Percentiles rank a stretch among this genome's conserved stretches.
These are phyloP conservation scores for Psilopsiagon aurifrons DNA, from an alignment of 2,113 vertebrate genomes.

Conservation along the genomic window DNA sequence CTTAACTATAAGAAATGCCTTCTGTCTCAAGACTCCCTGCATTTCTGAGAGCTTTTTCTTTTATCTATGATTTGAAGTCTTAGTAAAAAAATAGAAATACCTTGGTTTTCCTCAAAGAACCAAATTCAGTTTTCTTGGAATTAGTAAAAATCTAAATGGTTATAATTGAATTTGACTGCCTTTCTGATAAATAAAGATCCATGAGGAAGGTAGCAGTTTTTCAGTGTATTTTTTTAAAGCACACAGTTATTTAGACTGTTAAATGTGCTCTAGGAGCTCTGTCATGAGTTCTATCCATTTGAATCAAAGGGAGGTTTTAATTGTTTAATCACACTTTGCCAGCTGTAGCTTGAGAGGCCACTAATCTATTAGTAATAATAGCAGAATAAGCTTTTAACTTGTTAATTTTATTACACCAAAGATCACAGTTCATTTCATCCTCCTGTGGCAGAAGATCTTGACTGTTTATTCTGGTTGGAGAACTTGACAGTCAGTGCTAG, in stretches of 20 bases:
- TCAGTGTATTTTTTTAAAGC: neutral
- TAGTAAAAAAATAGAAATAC: neutral
- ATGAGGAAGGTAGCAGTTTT: neutral
- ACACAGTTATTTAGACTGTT: neutral
- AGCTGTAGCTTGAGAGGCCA: neutral
- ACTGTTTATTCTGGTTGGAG: slow-evolving; percentile 13
- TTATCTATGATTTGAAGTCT: neutral
- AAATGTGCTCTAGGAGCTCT: neutral
- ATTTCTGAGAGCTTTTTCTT: neutral
- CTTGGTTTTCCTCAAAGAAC: neutral
- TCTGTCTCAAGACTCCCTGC: neutral
- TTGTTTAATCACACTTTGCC: neutral
- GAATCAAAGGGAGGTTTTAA: neutral
- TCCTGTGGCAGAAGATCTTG: neutral
- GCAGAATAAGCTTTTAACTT: slow-evolving; percentile 7
- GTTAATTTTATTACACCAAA: neutral
- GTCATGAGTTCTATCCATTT: neutral
- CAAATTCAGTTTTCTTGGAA: neutral
- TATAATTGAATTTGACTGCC: neutral
- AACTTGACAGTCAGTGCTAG: neutral
- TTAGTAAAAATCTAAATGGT: neutral
- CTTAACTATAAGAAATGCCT: neutral
- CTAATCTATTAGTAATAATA: neutral
- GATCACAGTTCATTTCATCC: neutral
- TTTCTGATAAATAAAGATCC: neutral